Percentiles rank a stretch among this genome's conserved stretches.
Evolutionary conservation across 2,797 vertebrate species (phyloP).

Genomic region (Pseudotriccus pelzelni): DNA sequence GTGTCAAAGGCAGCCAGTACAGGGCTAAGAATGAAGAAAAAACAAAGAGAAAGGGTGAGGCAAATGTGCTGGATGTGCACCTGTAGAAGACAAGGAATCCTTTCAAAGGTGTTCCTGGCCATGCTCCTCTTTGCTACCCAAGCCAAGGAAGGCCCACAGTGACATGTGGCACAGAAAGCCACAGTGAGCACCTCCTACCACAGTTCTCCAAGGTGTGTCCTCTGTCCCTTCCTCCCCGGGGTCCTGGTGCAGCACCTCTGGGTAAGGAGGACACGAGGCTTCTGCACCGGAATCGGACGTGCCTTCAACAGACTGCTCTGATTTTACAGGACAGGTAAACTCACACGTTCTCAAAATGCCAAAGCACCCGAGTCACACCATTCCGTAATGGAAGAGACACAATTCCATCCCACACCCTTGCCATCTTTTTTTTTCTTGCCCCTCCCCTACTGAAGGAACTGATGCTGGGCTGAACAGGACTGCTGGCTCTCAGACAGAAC

Average conservation of each 20-base stretch:
- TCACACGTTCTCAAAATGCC: background rate
- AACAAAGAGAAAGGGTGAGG: background rate
- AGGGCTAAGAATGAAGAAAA: background rate
- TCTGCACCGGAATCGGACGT: background rate
- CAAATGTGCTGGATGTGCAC: background rate
- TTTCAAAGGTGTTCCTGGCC: background rate
- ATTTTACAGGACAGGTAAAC: background rate
- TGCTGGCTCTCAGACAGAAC: background rate
- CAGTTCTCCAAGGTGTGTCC: accelerated
- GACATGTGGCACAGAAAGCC: background rate
- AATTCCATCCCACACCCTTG: background rate
- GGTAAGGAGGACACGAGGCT: background rate
- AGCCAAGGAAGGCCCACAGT: background rate
- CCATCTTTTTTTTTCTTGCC: background rate
- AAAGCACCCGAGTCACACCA: background rate
- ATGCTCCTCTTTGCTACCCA: background rate
- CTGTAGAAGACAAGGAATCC: background rate
- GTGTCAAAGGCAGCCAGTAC: background rate
- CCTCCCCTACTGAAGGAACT: background rate
- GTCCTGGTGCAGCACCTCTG: background rate
- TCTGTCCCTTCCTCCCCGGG: background rate
- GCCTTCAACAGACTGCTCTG: background rate
- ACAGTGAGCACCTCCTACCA: background rate
- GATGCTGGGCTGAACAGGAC: background rate
- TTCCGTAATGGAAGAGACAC: background rate